phyloP scores from a whole-genome alignment of 2,888 invertebrate species.

The Ophion slaviceki region DNA sequence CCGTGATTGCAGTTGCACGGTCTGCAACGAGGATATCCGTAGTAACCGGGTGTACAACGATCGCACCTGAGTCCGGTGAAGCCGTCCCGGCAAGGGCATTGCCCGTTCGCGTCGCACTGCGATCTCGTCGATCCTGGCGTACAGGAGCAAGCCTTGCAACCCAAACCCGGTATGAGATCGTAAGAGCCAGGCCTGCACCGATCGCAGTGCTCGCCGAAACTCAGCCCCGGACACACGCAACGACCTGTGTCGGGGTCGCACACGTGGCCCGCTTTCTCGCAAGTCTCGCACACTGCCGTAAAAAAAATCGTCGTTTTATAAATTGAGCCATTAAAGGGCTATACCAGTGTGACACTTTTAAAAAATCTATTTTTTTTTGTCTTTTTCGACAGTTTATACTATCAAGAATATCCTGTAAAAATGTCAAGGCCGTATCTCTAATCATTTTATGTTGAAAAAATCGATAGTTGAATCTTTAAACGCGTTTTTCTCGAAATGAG shows the following conservation, averaged over 20 bases:
- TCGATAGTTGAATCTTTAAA: no score
- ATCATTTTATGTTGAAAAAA: no score
- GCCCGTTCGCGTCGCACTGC: conserved; percentile 89
- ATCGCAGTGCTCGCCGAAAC: conserved; percentile 92
- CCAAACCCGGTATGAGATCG: conserved; percentile 90
- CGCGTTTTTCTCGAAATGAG: no score
- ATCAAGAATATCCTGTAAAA: no score
- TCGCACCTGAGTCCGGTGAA: conserved; percentile 92
- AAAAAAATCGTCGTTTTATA: not conserved
- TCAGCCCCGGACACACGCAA: conserved; percentile 95
- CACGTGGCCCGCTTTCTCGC: conserved; percentile 92
- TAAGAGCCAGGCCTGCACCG: conserved; percentile 92
- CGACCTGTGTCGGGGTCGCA: conserved; percentile 94
- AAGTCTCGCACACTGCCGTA: conserved; percentile 89
- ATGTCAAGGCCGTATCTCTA: no score
- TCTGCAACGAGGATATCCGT: conserved; percentile 94
- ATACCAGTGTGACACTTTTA: no score
- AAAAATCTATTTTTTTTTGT: no score
- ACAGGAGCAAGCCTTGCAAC: conserved; percentile 93
- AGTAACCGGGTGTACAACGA: conserved; percentile 93
- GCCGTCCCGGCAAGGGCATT: conserved; percentile 91
- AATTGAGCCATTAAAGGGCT: no score
- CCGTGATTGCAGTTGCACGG: conserved; percentile 92
- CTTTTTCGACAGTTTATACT: no score
- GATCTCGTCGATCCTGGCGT: conserved; percentile 89